Base-by-base conservation (phyloP, 2,113 vertebrate genomes). In the Megaceryle torquata region DNA sequence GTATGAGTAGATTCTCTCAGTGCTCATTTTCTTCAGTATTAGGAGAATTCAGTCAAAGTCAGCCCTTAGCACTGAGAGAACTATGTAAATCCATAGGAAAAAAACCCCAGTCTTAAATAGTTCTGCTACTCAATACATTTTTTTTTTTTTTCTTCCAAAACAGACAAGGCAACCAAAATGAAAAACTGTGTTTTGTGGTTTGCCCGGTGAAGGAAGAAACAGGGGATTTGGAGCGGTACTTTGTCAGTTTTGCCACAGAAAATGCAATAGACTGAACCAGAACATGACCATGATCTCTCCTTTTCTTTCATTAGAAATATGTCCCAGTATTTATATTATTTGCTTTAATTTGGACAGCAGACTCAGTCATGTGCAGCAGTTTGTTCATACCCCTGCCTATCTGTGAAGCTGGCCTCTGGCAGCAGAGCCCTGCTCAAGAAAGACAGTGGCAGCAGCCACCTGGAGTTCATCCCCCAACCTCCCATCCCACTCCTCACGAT, bases 311-410 rank as follows among this genome's bases (percentile, higher is more conserved):
- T 33, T 51, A 51, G 17, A 68, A 86, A 43, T 43, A 70, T 3
- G 61, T 28, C 37, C 11, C 25, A 28, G 33, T 18, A 25, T 51
- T 51, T 51, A 22, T 76, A 24, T 28, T 71, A 68, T 7, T 63
- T 79, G 19, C 43, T 87, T 57, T 28, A 19, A 48, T 43, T 31
- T 18, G 29, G 33, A 48, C 8, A 54, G 59, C 53, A 72, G 51
- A 61, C 26, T 14, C 59, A 31, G 31, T 19, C 19, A 24, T 0
- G 17, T 3, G 1, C 46, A 43, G 41, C 1, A 28, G 17, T 61
- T 51, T 0, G 0, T 41, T 14, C 7, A 0, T 48, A 51, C 29
- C 28, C 17, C 33, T 3, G 29, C 15, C 0, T 6, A 35, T 50
- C 33, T 1, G 2, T 31, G 19, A 57, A 46, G n/a, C 28, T 59